phyloP scores from a whole-genome alignment of 2,888 invertebrate genomes.

The Drosophila heteroneura region DNA sequence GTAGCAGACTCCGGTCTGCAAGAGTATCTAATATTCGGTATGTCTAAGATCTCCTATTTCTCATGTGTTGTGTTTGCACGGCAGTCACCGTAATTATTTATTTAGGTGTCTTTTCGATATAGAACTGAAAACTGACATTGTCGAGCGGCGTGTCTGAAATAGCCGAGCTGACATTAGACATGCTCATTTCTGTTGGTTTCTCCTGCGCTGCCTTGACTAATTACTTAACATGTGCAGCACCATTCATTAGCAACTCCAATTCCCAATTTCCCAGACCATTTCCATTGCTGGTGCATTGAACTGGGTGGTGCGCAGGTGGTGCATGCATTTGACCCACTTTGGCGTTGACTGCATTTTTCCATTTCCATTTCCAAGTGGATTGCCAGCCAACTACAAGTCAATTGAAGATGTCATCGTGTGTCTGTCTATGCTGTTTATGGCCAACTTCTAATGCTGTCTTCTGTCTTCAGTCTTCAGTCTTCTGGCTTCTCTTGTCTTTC shows the following conservation, averaged over 20 bases:
- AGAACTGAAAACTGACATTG: constrained; percentile 15
- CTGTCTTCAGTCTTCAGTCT: not conserved
- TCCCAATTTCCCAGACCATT: not conserved
- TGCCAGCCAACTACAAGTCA: constrained; percentile 65
- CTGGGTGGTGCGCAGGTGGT: constrained; percentile 36
- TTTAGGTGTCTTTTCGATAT: constrained; percentile 28
- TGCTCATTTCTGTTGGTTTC: not conserved
- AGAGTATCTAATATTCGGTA: not conserved
- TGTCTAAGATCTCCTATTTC: not conserved
- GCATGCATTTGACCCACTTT: constrained; percentile 64
- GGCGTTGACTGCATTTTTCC: constrained; percentile 47
- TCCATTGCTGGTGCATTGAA: constrained; percentile 39
- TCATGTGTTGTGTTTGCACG: constrained; percentile 41
- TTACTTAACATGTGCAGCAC: constrained; percentile 35
- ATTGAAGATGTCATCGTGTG: constrained; percentile 68
- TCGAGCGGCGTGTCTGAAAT: constrained; percentile 24
- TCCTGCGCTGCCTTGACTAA: constrained; percentile 34
- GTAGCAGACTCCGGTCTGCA: not conserved
- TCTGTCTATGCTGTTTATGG: constrained; percentile 30
- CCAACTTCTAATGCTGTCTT: constrained; percentile 23
- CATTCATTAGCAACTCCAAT: not conserved
- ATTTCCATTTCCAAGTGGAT: constrained; percentile 27
- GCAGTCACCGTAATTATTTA: constrained; percentile 55
- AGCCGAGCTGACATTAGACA: constrained; percentile 33
- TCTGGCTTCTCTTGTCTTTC: not conserved